These are phyloP conservation scores for Drosophila mayaguana DNA, from an alignment of 2,888 invertebrate genomes.

Conservation along the genomic window DNA sequence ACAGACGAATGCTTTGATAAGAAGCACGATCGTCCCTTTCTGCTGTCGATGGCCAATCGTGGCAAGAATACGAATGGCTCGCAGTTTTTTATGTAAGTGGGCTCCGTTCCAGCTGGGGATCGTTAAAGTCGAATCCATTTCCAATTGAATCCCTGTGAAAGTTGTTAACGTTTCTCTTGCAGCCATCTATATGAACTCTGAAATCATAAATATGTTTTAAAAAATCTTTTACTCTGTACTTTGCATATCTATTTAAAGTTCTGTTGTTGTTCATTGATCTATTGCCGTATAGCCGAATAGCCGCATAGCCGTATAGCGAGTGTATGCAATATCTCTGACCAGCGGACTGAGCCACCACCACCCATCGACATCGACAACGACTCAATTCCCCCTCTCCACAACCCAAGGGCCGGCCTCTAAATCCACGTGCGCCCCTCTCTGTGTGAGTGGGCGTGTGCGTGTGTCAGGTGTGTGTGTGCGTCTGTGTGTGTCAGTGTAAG, in stretches of 20 bases:
- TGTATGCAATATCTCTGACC: conserved; percentile 53
- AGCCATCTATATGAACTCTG: conserved; percentile 33
- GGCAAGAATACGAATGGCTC: conserved; percentile 99
- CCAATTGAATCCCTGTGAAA: conserved; percentile 5
- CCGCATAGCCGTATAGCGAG: conserved; percentile 60
- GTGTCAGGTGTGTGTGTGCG: not conserved
- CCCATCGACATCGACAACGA: conserved; percentile 24
- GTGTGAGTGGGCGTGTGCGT: not conserved
- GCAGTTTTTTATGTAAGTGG: conserved; percentile 99
- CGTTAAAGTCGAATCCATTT: not conserved
- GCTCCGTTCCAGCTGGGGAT: not conserved
- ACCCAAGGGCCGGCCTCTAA: conserved; percentile 15
- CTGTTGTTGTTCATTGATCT: conserved; percentile 82
- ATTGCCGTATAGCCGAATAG: conserved; percentile 69
- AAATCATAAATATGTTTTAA: conserved; percentile 41
- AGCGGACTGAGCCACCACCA: conserved; percentile 44
- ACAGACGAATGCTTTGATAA: conserved; percentile 96
- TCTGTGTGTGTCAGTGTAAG: conserved; percentile 5
- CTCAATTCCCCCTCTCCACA: conserved; percentile 31
- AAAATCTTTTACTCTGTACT: conserved; percentile 30
- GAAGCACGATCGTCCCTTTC: conserved; percentile 94
- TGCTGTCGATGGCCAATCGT: conserved; percentile 99
- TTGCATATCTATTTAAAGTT: conserved; percentile 62
- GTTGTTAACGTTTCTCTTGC: conserved; percentile 47
- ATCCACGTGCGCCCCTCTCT: not conserved